These are phyloP conservation scores for Drosophila murphyi DNA, from an alignment of 1,140 invertebrate species.

Conservation along the genomic window DNA sequence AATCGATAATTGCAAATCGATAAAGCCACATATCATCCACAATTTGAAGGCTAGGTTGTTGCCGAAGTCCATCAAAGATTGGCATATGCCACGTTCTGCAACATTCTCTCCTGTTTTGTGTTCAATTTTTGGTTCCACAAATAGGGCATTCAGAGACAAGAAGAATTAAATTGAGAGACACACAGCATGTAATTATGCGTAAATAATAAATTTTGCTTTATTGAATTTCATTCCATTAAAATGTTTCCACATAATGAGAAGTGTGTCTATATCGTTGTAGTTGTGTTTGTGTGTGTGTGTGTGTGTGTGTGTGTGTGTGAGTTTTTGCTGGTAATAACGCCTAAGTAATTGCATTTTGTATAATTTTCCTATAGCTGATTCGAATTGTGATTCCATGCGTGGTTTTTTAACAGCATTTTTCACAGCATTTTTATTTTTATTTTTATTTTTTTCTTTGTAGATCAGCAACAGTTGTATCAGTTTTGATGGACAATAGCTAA, in stretches of 20 bases:
- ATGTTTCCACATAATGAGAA: slow-evolving; percentile 65
- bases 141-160: background rate
- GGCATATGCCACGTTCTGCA: too few species aligned
- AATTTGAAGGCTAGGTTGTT: too few species aligned
- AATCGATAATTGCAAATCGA: slow-evolving; percentile 76
- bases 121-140: background rate
- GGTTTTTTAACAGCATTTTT: too few species aligned
- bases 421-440: too few species aligned
- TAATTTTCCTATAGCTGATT: background rate
- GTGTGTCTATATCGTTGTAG: slow-evolving; percentile 29
- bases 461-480: too few species aligned
- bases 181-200: slow-evolving; percentile 49
- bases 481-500: background rate
- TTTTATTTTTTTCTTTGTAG: too few species aligned
- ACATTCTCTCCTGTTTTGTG: too few species aligned
- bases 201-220: slow-evolving; percentile 77
- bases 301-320: slow-evolving; percentile 1
- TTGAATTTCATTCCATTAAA: slow-evolving; percentile 79
- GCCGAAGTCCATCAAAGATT: too few species aligned
- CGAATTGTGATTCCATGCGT: slow-evolving; percentile 12
- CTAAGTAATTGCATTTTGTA: slow-evolving; percentile 4
- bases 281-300: slow-evolving; percentile 14
- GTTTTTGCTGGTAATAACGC: slow-evolving; percentile 9
- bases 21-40: too few species aligned
- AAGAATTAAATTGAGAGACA: background rate